Evolutionary conservation across 2,113 vertebrate species (phyloP).

Genomic region (Elephas maximus): DNA sequence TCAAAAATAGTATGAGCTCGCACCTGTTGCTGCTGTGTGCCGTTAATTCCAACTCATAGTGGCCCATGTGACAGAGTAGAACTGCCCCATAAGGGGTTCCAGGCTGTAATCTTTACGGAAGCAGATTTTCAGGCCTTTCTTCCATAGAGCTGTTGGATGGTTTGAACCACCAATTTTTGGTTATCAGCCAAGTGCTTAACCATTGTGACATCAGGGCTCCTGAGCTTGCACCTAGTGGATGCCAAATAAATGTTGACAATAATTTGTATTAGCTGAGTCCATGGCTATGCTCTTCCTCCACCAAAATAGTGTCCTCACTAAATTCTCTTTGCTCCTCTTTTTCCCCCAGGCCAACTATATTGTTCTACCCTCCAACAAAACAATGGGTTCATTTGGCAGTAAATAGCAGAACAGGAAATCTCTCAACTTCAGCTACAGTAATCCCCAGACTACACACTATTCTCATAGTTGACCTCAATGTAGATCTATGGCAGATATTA

Average conservation of each 20-base stretch:
- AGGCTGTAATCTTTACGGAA: not conserved
- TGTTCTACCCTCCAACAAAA: not conserved
- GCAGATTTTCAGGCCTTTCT: not conserved
- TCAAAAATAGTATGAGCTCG: not conserved
- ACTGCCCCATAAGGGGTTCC: not conserved
- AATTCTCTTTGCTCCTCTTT: not conserved
- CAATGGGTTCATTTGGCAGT: too few species aligned
- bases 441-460: not conserved
- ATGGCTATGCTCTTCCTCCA: not conserved
- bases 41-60: not conserved
- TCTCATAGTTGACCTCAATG: too few species aligned
- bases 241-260: not conserved
- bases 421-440: rapidly evolving
- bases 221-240: not conserved
- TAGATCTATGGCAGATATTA: not conserved
- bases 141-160: not conserved
- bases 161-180: not conserved
- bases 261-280: not conserved
- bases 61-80: not conserved
- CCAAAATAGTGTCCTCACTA: rapidly evolving
- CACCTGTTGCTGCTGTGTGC: not conserved
- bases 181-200: not conserved
- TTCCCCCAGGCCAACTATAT: not conserved
- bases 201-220: not conserved
- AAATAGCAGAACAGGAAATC: not conserved